These are phyloP conservation scores for Hydraecia micacea DNA, from an alignment of 2,888 invertebrate species.

Conservation along the genomic window DNA sequence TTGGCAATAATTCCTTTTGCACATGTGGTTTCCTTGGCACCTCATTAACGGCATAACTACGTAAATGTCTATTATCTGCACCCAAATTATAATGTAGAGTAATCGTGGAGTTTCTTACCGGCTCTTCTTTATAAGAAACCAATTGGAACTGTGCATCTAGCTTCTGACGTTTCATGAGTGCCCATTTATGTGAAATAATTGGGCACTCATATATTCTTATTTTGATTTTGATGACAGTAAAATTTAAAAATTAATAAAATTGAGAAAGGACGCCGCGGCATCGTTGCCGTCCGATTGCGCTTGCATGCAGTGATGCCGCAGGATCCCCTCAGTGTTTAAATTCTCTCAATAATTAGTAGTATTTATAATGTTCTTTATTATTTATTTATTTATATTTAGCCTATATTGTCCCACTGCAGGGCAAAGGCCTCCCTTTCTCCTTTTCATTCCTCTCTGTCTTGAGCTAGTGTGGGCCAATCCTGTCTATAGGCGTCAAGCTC, in stretches of 20 bases:
- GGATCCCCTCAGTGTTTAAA: not conserved
- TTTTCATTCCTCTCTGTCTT: not conserved
- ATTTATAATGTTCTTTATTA: not conserved
- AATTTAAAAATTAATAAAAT: not conserved
- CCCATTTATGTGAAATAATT: too few relatives aligned
- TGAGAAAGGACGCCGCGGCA: not conserved
- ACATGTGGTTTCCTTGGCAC: too few relatives aligned
- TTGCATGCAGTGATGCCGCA: not conserved
- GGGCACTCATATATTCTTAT: too few relatives aligned
- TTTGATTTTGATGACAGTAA: not conserved
- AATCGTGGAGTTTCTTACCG: too few relatives aligned
- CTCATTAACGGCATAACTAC: too few relatives aligned
- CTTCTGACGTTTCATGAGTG: too few relatives aligned
- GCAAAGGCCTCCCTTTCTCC: not conserved
- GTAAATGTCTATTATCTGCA: too few relatives aligned
- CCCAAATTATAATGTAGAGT: too few relatives aligned
- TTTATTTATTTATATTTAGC: not conserved
- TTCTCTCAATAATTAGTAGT: not conserved
- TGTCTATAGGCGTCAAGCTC: not conserved
- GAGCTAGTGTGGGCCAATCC: not conserved
- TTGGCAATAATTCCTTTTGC: too few relatives aligned
- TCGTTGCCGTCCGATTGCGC: not conserved
- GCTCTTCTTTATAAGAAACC: too few relatives aligned
- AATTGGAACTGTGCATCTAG: too few relatives aligned
- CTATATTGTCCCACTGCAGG: not conserved